Evolutionary conservation across 2,888 invertebrate species (phyloP), one percentile per base, ranked within the genome.

Genomic region (Vanessa cardui): DNA sequence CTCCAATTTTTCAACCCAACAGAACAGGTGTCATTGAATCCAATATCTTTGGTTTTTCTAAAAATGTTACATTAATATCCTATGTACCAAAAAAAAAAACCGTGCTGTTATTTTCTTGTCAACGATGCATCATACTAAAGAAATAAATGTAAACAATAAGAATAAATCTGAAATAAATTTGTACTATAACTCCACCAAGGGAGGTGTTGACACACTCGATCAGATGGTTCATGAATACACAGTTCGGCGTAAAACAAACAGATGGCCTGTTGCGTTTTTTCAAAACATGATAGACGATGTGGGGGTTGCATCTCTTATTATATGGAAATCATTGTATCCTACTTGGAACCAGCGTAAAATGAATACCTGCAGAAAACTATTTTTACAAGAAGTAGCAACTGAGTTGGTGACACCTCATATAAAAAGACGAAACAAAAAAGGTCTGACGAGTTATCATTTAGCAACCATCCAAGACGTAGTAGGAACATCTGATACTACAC

Each of bases 131-230:
- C 46, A 46, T 46, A 16, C 6, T 16, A 16, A 15, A 16, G 16
- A 46, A 46, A 16, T 46, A 16, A 6, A 16, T 46, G 46, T 16
- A 2, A 46, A 16, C 16, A 16, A 15, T 16, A 46, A 46, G 12
- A 56, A 56, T 15, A 56, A 33, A 33, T 33, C 33, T 33, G 56
- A 56, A 56, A 33, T 56, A 33, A 56, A 16, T 18, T 33, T 33
- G 33, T 56, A 33, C 33, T 56, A 31, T n/a, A 56, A 31, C 33
- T 56, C 33, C 16, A 39, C 58, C 15, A 58, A 58, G n/a, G 58
- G 16, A 15, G 12, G 58, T n/a, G 58, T 58, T 8, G 58, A 58
- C n/a, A 58, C 58, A 12, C 33, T 33, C 7, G 33, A 58, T 20
- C 33, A 58, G 9, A 58, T 58, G 58, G 18, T 44, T 58, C 39